A percentile compares a stretch with the other conserved stretches of the same genome.
phyloP scores from a whole-genome alignment of 1,140 invertebrate species.

The Temnothorax curvispinosus region DNA sequence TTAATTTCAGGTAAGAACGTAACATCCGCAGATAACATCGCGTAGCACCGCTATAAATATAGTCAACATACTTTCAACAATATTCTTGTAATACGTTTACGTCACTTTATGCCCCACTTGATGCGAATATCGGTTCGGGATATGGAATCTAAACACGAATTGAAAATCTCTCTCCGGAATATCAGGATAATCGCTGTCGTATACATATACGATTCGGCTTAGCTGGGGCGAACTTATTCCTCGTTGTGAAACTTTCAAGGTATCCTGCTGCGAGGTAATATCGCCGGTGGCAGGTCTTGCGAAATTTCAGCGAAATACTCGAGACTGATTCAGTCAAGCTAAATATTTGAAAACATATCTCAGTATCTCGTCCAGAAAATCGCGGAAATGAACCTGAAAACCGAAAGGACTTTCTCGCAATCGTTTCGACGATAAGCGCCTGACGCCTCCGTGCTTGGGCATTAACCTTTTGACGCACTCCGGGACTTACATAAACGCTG shows the following conservation, averaged over 20 bases:
- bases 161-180: conserved; percentile 30
- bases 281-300: conserved; percentile 31
- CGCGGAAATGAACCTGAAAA: not conserved
- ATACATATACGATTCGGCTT: conserved; percentile 3
- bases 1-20: conserved; percentile 3
- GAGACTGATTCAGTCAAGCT: conserved; percentile 13
- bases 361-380: not conserved
- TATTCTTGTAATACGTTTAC: not conserved
- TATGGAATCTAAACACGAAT: not conserved
- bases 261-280: conserved; percentile 46
- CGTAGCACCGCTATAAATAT: too few species aligned
- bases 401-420: not conserved
- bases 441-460: not conserved
- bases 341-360: conserved; percentile 62
- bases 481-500: conserved; percentile 9
- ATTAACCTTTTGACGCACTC: not conserved
- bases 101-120: not conserved
- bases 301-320: conserved; percentile 16
- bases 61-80: not conserved
- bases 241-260: conserved; percentile 28
- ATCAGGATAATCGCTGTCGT: conserved; percentile 11
- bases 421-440: not conserved
- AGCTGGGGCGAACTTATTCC: conserved; percentile 9
- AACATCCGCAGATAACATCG: not conserved
- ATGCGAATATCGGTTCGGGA: not conserved